Base-by-base conservation (phyloP, 2,797 vertebrate genomes). In the Notolepis coatsorum region DNA sequence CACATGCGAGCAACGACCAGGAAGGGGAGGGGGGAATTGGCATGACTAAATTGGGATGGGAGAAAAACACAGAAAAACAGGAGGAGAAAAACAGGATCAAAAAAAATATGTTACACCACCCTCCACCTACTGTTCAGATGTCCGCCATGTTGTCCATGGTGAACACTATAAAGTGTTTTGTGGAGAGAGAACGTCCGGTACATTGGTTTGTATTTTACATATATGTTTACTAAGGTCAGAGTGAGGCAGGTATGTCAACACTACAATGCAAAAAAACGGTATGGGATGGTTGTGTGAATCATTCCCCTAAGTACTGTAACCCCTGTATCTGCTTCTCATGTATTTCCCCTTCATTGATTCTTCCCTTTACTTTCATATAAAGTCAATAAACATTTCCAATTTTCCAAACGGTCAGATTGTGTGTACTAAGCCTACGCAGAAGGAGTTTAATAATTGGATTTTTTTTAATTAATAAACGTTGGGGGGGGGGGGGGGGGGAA, bases 331-430 rank as follows among this genome's bases (percentile, higher is more conserved):
- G 12, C 84, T 73, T 79, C 59, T 61, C 63, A 49, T 81, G 65
- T 84, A 68, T 72, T 82, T 81, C 47, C 68, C 47, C 41, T 75
- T 73, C 63, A 75, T 61, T 59, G 59, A 72, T 61, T 82, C 68
- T 76, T 50, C 70, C n/a, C 86, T 90, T 82, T 82, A 70, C 66
- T 75, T 71, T 77, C 54, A 75, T 82, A 80, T 81, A 77, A 78
- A 82, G 66, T 88, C 81, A 94, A 93, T 92, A 93, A 93, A 93
- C 67, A 67, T 78, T 83, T 80, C 51, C 3, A 61, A 82, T 79
- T 84, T 85, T 84, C 75, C 64, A 55, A 24, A 48, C 46, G 37
- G 48, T 52, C 1, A 15, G 20, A 47, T 17, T n/a, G 23, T 55
- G 7, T n/a, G n/a, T n/a, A n/a, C n/a, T n/a, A n/a, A n/a, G n/a